Base-by-base conservation (phyloP, 2,888 invertebrate genomes). In the Agrochola lota region DNA sequence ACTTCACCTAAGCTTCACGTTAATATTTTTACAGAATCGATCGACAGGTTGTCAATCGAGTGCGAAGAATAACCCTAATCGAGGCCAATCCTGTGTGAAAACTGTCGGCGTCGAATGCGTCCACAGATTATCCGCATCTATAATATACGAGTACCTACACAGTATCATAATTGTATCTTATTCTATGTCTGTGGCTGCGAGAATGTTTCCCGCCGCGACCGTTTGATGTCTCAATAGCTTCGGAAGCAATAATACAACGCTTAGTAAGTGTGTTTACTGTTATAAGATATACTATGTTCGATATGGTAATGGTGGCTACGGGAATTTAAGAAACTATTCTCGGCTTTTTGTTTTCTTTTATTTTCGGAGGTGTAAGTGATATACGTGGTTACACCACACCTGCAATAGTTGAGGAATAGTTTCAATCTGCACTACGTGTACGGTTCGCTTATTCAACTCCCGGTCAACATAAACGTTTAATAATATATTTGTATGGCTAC, bases 141-240 rank as follows among this genome's bases (percentile, higher is more conserved):
- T 30, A 30, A 30, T 30, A 30, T 30, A n/a, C n/a, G n/a, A n/a
- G 0, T 3, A 70, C 1, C 8, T 3, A 79, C 0, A 0, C 7
- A 43, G 20, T 55, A 57, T 63, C 26, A 49, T 30, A 40, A 68
- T n/a, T n/a, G 3, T 35, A 35, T 72, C 46, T 57, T 73, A 57
- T 57, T 85, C 63, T 84, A 59, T 81, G 73, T n/a, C 69, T n/a
- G 62, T 71, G 76, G 67, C 30, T 64, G 17, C 43, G 5, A 15
- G 35, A 71, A 83, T 52, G 40, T 64, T 64, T 73, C 84, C 85
- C 86, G 17, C 20, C 4, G 40, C 66, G 62, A 30, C 3, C 70
- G 74, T 85, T 82, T 71, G 49, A 71, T 52, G 55, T 71, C 66
- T 75, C 75, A 84, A 84, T 77, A 63, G 68, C 59, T 74, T 77